Evolutionary conservation across 2,888 invertebrate species (phyloP).

Genomic region (Microctonus hyperodae): DNA sequence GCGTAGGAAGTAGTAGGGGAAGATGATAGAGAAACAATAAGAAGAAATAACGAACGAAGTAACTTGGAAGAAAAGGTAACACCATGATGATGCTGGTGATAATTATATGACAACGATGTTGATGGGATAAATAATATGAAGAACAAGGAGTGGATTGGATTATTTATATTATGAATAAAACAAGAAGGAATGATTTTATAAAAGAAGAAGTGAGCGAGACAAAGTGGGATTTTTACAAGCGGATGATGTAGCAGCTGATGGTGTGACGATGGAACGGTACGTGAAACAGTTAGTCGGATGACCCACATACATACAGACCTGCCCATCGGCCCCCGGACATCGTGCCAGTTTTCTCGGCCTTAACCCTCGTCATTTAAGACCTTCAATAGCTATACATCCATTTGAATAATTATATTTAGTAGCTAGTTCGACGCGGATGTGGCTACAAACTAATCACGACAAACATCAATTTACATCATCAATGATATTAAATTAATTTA

Average conservation of each 20-base stretch:
- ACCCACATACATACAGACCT: conserved; percentile 58
- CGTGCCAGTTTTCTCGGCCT: conserved; percentile 58
- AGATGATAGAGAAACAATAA: conserved; percentile 10
- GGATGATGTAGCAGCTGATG: conserved; percentile 40
- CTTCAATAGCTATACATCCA: background rate
- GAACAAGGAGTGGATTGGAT: conserved; percentile 31
- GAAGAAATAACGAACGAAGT: background rate
- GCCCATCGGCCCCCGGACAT: conserved; percentile 51
- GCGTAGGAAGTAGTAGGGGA: conserved; percentile 13
- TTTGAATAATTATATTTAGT: conserved; percentile 1
- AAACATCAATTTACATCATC: background rate
- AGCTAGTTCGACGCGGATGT: conserved; percentile 4
- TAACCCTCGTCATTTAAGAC: conserved; percentile 24
- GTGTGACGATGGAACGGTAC: conserved; percentile 58
- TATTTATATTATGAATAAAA: no score
- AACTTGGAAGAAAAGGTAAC: no score
- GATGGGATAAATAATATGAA: conserved; percentile 32
- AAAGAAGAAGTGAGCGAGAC: conserved; percentile 31
- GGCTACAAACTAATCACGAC: background rate
- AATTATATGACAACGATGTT: background rate
- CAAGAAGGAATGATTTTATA: conserved; percentile 38
- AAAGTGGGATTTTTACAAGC: conserved; percentile 29
- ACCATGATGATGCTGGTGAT: background rate
- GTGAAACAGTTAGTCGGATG: conserved; percentile 62
- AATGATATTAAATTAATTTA: background rate